phyloP scores from a whole-genome alignment of 2,113 vertebrate species.

The Entomyzon cyanotis region DNA sequence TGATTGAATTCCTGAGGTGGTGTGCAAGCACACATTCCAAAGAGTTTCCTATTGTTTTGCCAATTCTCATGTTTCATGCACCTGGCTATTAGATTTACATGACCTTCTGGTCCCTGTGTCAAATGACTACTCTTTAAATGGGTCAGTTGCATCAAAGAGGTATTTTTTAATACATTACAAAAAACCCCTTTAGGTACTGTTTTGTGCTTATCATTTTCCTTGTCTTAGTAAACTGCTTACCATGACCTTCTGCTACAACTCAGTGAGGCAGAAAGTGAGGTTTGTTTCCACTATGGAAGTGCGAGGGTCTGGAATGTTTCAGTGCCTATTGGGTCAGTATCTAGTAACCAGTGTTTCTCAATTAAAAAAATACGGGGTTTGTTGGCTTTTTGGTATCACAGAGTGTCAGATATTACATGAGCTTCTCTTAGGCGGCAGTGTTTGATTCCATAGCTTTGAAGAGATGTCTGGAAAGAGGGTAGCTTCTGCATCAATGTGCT shows the following conservation, averaged over 20 bases:
- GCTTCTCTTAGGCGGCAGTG: background rate
- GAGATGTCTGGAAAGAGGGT: background rate
- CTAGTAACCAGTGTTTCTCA: background rate
- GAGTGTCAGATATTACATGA: background rate
- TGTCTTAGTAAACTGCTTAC: background rate
- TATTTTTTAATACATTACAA: background rate
- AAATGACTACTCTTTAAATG: background rate
- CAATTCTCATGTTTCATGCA: background rate
- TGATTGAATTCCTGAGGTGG: background rate
- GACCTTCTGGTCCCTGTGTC: background rate
- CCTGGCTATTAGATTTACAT: accelerated
- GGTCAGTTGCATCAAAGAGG: background rate
- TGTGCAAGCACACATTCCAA: background rate
- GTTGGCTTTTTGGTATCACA: background rate
- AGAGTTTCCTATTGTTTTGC: background rate
- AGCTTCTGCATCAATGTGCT: background rate
- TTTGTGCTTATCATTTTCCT: background rate
- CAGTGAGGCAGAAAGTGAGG: background rate
- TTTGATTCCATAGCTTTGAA: background rate
- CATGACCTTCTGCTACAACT: background rate
- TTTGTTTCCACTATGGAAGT: background rate
- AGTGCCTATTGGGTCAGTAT: background rate
- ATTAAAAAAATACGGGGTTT: background rate
- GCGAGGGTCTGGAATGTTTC: background rate
- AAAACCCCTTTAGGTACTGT: background rate